These are phyloP conservation scores for Chaetogeoica ovagalla DNA, from an alignment of 2,888 invertebrate genomes.

Conservation along the genomic window DNA sequence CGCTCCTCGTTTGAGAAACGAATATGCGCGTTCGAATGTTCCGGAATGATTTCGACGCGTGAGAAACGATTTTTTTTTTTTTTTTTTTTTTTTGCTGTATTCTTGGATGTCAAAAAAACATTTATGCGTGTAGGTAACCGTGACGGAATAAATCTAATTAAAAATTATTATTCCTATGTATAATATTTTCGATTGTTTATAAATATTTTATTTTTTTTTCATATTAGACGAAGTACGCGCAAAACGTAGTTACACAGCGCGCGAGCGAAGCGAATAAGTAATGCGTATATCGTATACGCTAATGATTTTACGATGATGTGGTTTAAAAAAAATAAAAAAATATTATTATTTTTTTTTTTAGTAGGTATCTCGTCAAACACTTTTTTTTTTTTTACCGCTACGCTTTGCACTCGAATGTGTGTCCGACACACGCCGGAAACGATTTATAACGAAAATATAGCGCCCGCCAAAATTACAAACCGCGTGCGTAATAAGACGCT, in stretches of 20 bases:
- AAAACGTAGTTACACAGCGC: too few relatives aligned
- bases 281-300: too few relatives aligned
- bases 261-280: neutral
- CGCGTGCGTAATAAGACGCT: neutral
- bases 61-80: neutral
- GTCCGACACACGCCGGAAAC: neutral
- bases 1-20: neutral
- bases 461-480: neutral
- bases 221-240: neutral
- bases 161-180: neutral
- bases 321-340: neutral
- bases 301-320: constrained; percentile 1
- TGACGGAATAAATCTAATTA: constrained; percentile 22
- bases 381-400: neutral
- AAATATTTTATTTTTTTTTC: neutral
- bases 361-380: neutral
- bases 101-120: constrained; percentile 17
- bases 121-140: neutral
- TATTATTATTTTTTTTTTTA: neutral
- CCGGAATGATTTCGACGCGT: neutral
- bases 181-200: neutral
- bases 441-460: neutral
- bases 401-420: neutral
- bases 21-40: neutral
- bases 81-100: too few relatives aligned